phyloP scores from a whole-genome alignment of 2,113 vertebrate genomes.

The Pangasianodon gigas region DNA sequence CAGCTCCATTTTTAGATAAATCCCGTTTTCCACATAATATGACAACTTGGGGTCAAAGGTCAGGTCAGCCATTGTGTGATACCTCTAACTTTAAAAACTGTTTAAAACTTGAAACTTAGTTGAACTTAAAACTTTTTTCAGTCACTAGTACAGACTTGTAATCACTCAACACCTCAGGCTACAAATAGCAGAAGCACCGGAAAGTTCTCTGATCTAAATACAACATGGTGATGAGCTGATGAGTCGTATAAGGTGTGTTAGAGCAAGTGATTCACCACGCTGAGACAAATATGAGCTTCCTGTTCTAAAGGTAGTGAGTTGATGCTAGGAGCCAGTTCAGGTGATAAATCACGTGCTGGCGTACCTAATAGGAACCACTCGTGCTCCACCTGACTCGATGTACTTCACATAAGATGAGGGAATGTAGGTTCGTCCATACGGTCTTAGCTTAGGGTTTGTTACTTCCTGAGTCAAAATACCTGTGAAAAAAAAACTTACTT shows the following conservation, averaged over 20 bases:
- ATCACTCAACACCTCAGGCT: not conserved
- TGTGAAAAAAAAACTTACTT: conserved; percentile 35
- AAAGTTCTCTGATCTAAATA: not conserved
- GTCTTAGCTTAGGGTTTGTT: conserved; percentile 64
- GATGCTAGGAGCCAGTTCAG: not conserved
- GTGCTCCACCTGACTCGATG: conserved; percentile 74
- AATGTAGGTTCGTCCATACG: conserved; percentile 75
- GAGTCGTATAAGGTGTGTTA: not conserved
- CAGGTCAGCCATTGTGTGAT: not conserved
- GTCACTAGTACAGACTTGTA: not conserved
- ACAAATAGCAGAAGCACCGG: not conserved
- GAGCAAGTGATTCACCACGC: not conserved
- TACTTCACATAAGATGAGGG: conserved; percentile 79
- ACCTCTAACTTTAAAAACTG: not conserved
- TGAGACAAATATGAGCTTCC: not conserved
- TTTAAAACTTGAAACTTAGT: not conserved
- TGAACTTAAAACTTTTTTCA: not conserved
- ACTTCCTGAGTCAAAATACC: conserved; percentile 77
- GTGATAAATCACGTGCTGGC: not conserved
- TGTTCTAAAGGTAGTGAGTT: not conserved
- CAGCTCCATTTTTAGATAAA: not conserved
- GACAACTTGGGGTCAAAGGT: not conserved
- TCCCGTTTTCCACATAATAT: not conserved
- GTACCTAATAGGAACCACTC: conserved; percentile 78
- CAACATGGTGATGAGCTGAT: not conserved